Evolutionary conservation across 2,888 invertebrate species (phyloP), one percentile per base, ranked within the genome.

Genomic region (Caenorhabditis sulstoni): DNA sequence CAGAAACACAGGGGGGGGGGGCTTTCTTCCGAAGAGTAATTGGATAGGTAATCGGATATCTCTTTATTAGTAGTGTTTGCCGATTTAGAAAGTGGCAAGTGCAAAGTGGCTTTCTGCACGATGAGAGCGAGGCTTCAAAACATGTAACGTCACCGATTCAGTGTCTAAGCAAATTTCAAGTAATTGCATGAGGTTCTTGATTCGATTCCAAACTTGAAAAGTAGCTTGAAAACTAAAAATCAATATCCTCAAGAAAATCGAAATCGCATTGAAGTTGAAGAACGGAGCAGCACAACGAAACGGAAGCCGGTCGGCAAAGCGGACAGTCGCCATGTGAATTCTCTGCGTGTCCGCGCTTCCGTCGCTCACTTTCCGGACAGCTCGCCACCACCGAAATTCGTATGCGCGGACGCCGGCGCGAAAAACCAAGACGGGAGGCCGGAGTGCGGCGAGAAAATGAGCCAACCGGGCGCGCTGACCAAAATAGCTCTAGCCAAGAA

Each of bases 1-100:
- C 29, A 55, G 44, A 29, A 29, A 29, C 29, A 29, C 29, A n/a
- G 53, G 62, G 37, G 55, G 45, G 18, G 53, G 62, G 37, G 55
- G 58, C 59, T 61, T 45, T 73, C 57, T 64, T 58, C 61, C 64
- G 44, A 57, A 57, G 57, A 73, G 77, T 77, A 77, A 77, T 77
- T 77, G 77, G 77, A 77, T 77, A 70, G 70, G 77, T 77, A 77
- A 77, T 70, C 77, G 58, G 70, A 77, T 70, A 77, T 66, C 64
- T 45, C 55, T 62, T 64, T 67, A 68, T 74, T 74, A 66, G 68
- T 70, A 59, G 49, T 76, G 68, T 70, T 76, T 76, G 75, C 62
- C 62, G 67, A 67, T 76, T 66, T 39, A 62, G 75, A 76, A 64
- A 35, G 52, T 50, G 65, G 41, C 18, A 23, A 55, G 44, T 35